Conservation (phyloP, 2,888 invertebrate genomes). For the Lithophane leautieri region DNA sequence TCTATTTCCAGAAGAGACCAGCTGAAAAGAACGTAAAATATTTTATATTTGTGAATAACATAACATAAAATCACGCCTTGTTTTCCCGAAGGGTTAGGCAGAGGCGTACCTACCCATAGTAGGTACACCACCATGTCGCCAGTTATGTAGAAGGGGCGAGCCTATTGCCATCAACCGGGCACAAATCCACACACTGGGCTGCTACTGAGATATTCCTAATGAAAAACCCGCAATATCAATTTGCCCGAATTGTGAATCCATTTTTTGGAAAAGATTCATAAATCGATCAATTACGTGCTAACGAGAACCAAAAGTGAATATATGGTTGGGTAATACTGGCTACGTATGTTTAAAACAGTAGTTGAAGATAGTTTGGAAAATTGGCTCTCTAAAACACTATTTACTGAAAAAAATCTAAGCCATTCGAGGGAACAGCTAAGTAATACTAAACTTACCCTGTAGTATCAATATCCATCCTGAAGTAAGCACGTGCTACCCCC, state of each 20-base stretch:
- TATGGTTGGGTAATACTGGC: neutral
- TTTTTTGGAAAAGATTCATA: neutral
- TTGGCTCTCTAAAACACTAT: neutral
- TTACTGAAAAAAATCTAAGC: neutral
- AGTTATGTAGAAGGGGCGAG: neutral
- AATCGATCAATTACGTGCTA: neutral
- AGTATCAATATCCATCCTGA: conserved; percentile 93
- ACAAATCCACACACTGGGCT: neutral
- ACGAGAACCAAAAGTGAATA: neutral
- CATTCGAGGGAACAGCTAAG: neutral
- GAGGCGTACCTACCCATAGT: neutral
- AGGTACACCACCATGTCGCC: neutral
- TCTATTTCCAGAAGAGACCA: conserved; percentile 96
- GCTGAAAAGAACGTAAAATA: conserved; percentile 82
- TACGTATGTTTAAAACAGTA: neutral
- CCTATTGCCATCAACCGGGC: neutral
- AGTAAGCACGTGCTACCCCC: conserved; percentile 94
- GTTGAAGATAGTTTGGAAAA: neutral
- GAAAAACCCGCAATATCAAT: no score
- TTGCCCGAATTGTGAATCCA: neutral
- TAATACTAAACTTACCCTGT: conserved; percentile 91
- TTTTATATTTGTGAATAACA: neutral
- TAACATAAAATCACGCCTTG: no score
- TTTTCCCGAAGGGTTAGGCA: neutral
- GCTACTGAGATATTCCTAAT: neutral